Base-by-base conservation (phyloP, 2,888 invertebrate genomes). In the Tenthredo livida region DNA sequence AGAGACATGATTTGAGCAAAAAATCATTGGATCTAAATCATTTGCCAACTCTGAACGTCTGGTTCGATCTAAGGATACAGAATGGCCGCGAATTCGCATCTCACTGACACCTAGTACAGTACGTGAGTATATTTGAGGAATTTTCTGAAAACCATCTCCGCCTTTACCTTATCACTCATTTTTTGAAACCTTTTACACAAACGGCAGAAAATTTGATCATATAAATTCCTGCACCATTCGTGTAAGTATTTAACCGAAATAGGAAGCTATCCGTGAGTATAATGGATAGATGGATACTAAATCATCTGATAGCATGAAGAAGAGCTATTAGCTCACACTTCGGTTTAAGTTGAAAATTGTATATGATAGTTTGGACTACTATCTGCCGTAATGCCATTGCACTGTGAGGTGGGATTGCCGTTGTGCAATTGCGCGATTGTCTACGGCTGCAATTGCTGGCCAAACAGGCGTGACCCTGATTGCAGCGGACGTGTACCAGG, bases 391-490 rank as follows among this genome's bases (percentile, higher is more conserved):
- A 33, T 33, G 33, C 80, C 40, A 61, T 80, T 61, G 17, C 37
- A 77, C 47, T 47, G 50, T 61, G 40, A 21, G 37, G 40, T 5
- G 33, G 37, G 80, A 80, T 80, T 67, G 67, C 67, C 29, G 17
- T 67, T 67, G 67, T 25, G 67, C 67, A 67, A 67, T 77, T 50
- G 21, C 37, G 29, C 40, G 40, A 40, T 47, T 67, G 29, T 83
- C 65, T 70, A 83, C 67, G 67, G 67, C 12, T 67, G 83, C 83
- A 70, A 47, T 67, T 83, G 65, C 47, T 47, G 83, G 29, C 33
- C 47, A 47, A 83, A 83, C 33, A 43, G 83, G 67, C 83, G 65
- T 83, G 83, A 83, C 83, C 83, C 70, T 83, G 83, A 83, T 83
- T 70, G 67, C 65, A 70, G n/a, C 65, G 83, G 33, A 67, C 70